phyloP scores from a whole-genome alignment of 2,797 vertebrate species.

The Alfaro cultratus region DNA sequence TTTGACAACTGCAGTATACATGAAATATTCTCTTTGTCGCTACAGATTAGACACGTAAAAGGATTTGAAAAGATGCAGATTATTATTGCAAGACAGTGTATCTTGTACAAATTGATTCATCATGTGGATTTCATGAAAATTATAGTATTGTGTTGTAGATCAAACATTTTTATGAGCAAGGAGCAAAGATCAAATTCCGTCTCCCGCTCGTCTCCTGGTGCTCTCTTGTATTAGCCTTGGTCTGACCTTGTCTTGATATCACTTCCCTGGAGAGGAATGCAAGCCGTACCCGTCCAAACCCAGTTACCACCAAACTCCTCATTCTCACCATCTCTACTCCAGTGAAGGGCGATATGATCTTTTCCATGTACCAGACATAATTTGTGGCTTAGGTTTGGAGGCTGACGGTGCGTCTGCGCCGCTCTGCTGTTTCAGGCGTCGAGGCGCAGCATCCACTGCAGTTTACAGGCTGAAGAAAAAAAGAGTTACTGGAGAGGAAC shows the following conservation, averaged over 20 bases:
- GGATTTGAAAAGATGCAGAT: constrained; percentile 14
- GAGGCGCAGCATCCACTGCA: constrained; percentile 65
- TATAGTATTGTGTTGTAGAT: constrained; percentile 31
- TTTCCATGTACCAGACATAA: constrained; percentile 83
- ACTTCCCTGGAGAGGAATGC: constrained; percentile 81
- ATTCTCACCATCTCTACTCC: constrained; percentile 75
- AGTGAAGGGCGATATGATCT: constrained; percentile 77
- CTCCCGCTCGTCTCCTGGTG: constrained; percentile 38
- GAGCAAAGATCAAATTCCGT: constrained; percentile 38
- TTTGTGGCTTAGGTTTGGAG: constrained; percentile 85
- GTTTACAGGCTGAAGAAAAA: constrained; percentile 60
- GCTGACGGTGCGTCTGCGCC: constrained; percentile 84
- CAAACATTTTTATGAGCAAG: constrained; percentile 35
- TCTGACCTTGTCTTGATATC: constrained; percentile 82
- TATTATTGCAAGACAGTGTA: constrained; percentile 26
- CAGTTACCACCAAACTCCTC: constrained; percentile 75
- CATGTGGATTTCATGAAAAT: constrained; percentile 27
- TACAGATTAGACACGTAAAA: constrained; percentile 23
- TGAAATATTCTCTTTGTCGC: constrained; percentile 15
- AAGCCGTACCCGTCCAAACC: constrained; percentile 78
- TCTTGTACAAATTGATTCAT: constrained; percentile 11
- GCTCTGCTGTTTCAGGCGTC: constrained; percentile 81
- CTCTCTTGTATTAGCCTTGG: constrained; percentile 75
- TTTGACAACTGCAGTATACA: constrained; percentile 12
- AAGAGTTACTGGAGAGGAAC: constrained; percentile 46